Base-by-base conservation (phyloP, 2,888 invertebrate species). In the Meiosimyza decipiens region DNA sequence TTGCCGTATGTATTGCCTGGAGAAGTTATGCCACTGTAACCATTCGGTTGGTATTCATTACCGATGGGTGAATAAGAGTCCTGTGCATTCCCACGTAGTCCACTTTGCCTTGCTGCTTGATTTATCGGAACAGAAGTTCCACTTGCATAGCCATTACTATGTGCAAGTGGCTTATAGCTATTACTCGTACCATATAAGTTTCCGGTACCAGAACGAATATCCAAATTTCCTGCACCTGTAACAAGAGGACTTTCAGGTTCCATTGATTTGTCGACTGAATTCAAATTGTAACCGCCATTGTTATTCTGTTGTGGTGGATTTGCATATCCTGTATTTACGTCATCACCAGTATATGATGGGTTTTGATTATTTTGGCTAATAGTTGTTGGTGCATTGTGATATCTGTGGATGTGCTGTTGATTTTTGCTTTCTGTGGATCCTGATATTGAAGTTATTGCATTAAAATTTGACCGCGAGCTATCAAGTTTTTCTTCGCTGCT, bases 321-420 rank as follows among this genome's bases (percentile, higher is more conserved):
- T 11, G 6, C 40, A 4, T 7, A 13, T 18, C 3, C 66, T 54
- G 64, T 22, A 52, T 15, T 22, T 40, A 15, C 40, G 3, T 6
- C 12, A n/a, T 28, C 16, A 5, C 16, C 15, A 51, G 13, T 15
- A 15, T 6, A 28, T 28, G 28, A 28, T 28, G 28, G 28, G 3
- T 28, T 28, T 28, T 28, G 28, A 28, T 28, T 28, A 28, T 28
- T 3, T 28, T 28, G 4, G 6, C 12, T 9, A 52, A 59, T 63
- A 6, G 60, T n/a, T 9, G 51, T 13, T 15, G 59, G 59, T 7
- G 55, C 12, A 16, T 9, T 40, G 22, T 68, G 65, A 64, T 68
- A 69, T 4, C 13, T 64, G 54, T 52, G 64, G 16, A 57, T 68
- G 33, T 62, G 73, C 16, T 71, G 71, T 28, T 74, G 59, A 63